phyloP scores from a whole-genome alignment of 1,140 invertebrate species.

The Brachionus sp. region DNA sequence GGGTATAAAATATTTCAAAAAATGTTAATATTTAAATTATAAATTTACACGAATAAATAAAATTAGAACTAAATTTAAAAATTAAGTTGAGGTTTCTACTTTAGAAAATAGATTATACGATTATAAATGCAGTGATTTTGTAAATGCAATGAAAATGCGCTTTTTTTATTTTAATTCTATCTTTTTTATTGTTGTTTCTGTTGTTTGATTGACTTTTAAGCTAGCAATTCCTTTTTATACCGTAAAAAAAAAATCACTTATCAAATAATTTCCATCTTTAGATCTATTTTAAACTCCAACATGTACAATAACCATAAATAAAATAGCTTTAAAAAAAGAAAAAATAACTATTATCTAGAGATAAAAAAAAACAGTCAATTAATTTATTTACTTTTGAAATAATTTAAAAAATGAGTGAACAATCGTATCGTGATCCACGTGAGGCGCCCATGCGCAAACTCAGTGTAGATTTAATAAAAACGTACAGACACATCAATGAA shows the following conservation, averaged over 20 bases:
- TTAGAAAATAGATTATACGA: background rate
- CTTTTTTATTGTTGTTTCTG: too few relatives aligned
- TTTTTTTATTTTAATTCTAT: background rate
- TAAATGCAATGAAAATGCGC: slow-evolving; percentile 15
- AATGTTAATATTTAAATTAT: background rate
- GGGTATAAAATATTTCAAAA: background rate
- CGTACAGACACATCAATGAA: slow-evolving; percentile 99
- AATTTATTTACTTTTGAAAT: background rate
- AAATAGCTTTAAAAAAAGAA: background rate
- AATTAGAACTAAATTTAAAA: background rate
- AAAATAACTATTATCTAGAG: background rate
- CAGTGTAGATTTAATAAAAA: slow-evolving; percentile 98
- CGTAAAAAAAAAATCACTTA: too few relatives aligned
- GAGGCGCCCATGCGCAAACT: slow-evolving; percentile 89
- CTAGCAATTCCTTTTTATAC: too few relatives aligned
- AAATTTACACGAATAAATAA: background rate
- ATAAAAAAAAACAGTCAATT: background rate
- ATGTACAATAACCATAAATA: background rate
- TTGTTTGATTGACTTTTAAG: too few relatives aligned
- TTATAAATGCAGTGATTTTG: background rate
- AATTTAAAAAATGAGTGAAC: background rate
- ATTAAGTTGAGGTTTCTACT: background rate
- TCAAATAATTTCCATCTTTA: background rate
- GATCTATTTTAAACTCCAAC: background rate
- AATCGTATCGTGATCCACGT: slow-evolving; percentile 77